These are phyloP conservation scores for Drosophila bunnanda DNA, from an alignment of 2,888 invertebrate species.

Conservation along the genomic window DNA sequence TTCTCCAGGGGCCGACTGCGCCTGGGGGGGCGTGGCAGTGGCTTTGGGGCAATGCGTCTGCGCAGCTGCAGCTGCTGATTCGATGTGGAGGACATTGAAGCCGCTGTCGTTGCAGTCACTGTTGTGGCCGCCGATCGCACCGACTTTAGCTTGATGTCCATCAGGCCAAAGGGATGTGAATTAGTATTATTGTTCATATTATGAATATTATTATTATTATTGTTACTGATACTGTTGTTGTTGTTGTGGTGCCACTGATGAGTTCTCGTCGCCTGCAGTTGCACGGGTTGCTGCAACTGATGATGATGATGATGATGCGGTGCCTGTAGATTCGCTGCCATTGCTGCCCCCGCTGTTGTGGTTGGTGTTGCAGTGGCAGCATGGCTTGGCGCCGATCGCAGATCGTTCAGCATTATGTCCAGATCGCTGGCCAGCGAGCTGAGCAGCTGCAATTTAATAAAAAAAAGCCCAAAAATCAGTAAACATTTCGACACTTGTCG, in stretches of 20 bases:
- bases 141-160: conserved; percentile 59
- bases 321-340: conserved; percentile 28
- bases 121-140: conserved; percentile 40
- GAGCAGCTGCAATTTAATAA: conserved; percentile 87
- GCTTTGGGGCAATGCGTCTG: conserved; percentile 40
- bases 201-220: conserved; percentile 13
- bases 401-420: conserved; percentile 93
- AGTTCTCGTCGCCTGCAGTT: conserved; percentile 28
- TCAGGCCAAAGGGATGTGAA: conserved; percentile 48
- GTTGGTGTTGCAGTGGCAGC: conserved; percentile 59
- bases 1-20: conserved; percentile 22
- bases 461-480: not conserved
- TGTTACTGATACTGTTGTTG: conserved; percentile 35
- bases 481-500: not conserved
- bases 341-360: conserved; percentile 46
- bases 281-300: conserved; percentile 45
- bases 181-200: conserved; percentile 16
- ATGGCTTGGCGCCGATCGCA: conserved; percentile 88
- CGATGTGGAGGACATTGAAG: conserved; percentile 29
- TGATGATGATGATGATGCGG: conserved; percentile 51
- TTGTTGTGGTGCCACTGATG: conserved; percentile 49
- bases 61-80: conserved; percentile 18
- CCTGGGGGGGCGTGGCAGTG: conserved; percentile 42
- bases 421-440: conserved; percentile 93
- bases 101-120: conserved; percentile 38